These are phyloP conservation scores for Pectinophora gossypiella DNA, from an alignment of 1,140 invertebrate species.

Conservation along the genomic window DNA sequence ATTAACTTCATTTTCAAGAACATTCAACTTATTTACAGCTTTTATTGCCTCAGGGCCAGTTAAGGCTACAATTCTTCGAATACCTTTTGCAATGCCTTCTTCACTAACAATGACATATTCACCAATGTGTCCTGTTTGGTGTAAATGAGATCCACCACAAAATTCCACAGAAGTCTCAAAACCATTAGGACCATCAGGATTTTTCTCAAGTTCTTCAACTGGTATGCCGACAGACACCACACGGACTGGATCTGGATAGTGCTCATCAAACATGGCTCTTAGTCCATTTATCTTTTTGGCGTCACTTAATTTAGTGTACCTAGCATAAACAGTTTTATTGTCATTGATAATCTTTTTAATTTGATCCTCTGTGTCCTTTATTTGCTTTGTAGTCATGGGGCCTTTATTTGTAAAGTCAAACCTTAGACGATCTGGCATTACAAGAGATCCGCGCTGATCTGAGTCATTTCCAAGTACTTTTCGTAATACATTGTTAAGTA, in stretches of 20 bases:
- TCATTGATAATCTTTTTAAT: conserved; percentile 86
- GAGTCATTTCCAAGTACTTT: conserved; percentile 92
- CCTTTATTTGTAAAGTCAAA: conserved; percentile 99
- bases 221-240: conserved; percentile 96
- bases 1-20: conserved; percentile 86
- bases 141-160: conserved; percentile 98
- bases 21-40: conserved; percentile 86
- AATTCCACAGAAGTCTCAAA: conserved; percentile 97
- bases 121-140: conserved; percentile 92
- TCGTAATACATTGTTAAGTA: conserved; percentile 95
- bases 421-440: conserved; percentile 95
- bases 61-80: conserved; percentile 96
- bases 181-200: conserved; percentile 88
- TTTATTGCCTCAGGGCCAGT: conserved; percentile 96
- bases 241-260: conserved; percentile 98
- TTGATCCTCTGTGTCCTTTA: conserved; percentile 89
- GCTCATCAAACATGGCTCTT: conserved; percentile 98
- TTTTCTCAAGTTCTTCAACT: conserved; percentile 90
- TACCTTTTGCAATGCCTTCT: conserved; percentile 99
- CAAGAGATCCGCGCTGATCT: conserved; percentile 98
- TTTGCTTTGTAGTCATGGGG: conserved; percentile 91
- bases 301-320: conserved; percentile 87
- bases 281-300: conserved; percentile 96
- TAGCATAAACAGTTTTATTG: conserved; percentile 92
- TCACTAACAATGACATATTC: conserved; percentile 97